Evolutionary conservation across 2,113 vertebrate genomes (phyloP).

Genomic region (Engraulis encrasicolus): DNA sequence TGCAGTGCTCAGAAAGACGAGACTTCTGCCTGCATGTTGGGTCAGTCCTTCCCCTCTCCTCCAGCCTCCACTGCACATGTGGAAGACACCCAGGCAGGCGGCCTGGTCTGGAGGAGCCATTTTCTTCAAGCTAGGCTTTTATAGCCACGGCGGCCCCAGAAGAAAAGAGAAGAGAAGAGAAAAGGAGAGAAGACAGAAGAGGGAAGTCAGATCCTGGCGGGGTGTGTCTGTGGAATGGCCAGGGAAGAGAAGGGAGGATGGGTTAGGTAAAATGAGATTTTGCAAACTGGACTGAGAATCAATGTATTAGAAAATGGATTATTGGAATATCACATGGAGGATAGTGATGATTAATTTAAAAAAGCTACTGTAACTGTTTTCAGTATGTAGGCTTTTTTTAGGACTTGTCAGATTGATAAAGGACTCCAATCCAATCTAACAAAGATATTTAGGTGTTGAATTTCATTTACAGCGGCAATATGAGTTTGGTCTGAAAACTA

Average conservation of each 20-base stretch:
- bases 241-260: background rate
- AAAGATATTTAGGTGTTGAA: background rate
- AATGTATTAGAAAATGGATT: background rate
- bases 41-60: background rate
- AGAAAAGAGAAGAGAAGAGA: no score
- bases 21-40: background rate
- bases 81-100: no score
- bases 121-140: constrained; percentile 57
- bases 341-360: no score
- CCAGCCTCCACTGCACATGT: constrained; percentile 56
- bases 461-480: background rate
- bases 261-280: background rate
- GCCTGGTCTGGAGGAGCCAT: constrained; percentile 44
- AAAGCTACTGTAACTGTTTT: no score
- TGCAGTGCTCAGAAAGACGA: background rate
- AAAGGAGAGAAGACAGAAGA: no score
- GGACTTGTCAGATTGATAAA: background rate
- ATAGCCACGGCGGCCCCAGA: constrained; percentile 37
- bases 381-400: no score
- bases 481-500: background rate
- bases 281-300: background rate
- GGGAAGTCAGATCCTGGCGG: constrained; percentile 23
- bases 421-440: no score
- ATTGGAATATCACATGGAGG: background rate
- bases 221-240: background rate